These are phyloP conservation scores for Tetramorium parvispinum DNA, from an alignment of 1,140 invertebrate genomes.

Conservation along the genomic window DNA sequence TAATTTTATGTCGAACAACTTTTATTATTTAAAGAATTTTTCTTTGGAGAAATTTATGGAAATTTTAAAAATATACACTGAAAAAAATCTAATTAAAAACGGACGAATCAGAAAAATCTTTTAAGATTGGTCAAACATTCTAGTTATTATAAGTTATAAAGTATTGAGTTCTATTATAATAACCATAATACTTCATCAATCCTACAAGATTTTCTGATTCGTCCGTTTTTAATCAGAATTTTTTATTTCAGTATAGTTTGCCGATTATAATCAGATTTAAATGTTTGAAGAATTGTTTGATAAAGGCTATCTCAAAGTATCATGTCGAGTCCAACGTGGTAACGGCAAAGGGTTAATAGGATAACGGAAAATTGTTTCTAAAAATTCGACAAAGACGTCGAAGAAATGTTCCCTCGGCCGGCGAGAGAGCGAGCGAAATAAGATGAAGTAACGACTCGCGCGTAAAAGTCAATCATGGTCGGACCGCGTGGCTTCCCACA, in stretches of 20 bases:
- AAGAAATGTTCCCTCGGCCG: not conserved
- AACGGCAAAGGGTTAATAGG: not conserved
- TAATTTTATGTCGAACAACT: not conserved
- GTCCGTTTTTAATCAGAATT: too few relatives aligned
- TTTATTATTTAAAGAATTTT: not conserved
- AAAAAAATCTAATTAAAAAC: too few relatives aligned
- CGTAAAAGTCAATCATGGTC: slow-evolving; percentile 26
- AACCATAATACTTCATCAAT: too few relatives aligned
- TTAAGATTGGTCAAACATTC: too few relatives aligned
- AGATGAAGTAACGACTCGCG: slow-evolving; percentile 27
- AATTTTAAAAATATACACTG: not conserved
- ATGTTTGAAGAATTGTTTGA: not conserved
- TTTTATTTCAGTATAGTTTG: too few relatives aligned
- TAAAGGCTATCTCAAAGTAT: not conserved
- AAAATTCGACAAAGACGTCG: slow-evolving; percentile 25
- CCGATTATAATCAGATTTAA: not conserved
- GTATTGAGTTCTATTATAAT: too few relatives aligned
- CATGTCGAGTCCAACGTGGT: not conserved
- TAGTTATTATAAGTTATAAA: too few relatives aligned
- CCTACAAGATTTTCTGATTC: too few relatives aligned
- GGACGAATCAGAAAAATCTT: too few relatives aligned
- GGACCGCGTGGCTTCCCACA: slow-evolving; percentile 33
- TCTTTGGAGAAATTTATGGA: not conserved
- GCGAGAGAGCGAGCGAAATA: not conserved
- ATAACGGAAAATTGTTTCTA: not conserved